Evolutionary conservation across 2,797 vertebrate species (phyloP).

Genomic region (Gallinago nigripennis): DNA sequence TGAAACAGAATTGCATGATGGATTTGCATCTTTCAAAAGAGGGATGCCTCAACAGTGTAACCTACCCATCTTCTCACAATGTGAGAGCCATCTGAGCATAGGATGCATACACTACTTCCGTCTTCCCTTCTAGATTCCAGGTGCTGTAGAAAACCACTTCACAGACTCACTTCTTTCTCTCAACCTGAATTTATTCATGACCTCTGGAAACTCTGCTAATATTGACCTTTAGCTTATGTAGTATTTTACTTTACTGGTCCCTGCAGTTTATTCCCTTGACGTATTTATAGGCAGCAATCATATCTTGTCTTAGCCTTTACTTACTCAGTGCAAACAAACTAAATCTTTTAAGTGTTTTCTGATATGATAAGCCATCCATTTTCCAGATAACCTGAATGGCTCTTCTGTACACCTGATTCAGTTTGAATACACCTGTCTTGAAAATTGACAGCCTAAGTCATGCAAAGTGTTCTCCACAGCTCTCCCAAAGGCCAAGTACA

Average conservation of each 20-base stretch:
- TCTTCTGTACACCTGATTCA: not conserved
- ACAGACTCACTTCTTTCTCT: not conserved
- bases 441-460: not conserved
- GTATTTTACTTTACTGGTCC: not conserved
- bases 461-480: not conserved
- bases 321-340: constrained; percentile 8
- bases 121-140: not conserved
- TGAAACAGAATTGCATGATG: not conserved
- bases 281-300: not conserved
- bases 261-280: not conserved
- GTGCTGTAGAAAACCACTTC: not conserved
- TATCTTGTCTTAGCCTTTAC: not conserved
- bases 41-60: not conserved
- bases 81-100: not conserved
- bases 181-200: not conserved
- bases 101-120: not conserved
- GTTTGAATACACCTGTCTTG: not conserved
- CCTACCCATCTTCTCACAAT: not conserved
- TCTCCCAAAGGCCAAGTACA: not conserved
- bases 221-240: not conserved
- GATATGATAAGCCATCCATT: not conserved
- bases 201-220: not conserved
- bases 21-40: not conserved
- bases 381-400: not conserved
- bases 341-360: not conserved